Evolutionary conservation across 2,888 invertebrate genomes (phyloP).

Genomic region (Callosobruchus maculatus): DNA sequence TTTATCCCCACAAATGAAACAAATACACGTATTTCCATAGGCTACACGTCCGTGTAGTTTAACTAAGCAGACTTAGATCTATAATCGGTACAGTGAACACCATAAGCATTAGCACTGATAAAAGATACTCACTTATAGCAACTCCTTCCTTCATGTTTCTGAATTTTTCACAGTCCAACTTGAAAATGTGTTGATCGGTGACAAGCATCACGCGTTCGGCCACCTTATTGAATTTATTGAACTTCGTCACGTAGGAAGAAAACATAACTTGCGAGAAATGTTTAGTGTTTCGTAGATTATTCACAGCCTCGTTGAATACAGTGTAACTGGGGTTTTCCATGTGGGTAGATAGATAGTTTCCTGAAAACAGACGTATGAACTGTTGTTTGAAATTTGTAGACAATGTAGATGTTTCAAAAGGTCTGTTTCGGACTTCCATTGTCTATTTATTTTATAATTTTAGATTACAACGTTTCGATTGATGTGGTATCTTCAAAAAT

Average conservation of each 20-base stretch:
- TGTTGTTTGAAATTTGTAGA: too few relatives aligned
- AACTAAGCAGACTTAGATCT: too few relatives aligned
- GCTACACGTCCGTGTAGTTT: too few relatives aligned
- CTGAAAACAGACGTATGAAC: too few relatives aligned
- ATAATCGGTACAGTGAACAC: too few relatives aligned
- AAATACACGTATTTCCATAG: too few relatives aligned
- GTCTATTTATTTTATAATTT: too few relatives aligned
- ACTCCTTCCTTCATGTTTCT: conserved; percentile 78
- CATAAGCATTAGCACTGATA: too few relatives aligned
- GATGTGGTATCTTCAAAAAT: too few relatives aligned
- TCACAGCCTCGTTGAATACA: conserved; percentile 63
- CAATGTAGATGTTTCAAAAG: background rate
- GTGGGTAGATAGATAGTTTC: conserved; percentile 68
- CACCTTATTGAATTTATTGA: conserved; percentile 59
- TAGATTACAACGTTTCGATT: too few relatives aligned
- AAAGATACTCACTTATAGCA: conserved; percentile 6
- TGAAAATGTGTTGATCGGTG: conserved; percentile 81
- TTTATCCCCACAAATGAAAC: too few relatives aligned
- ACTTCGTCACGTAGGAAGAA: conserved; percentile 67
- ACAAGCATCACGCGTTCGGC: conserved; percentile 86
- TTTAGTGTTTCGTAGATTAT: conserved; percentile 64
- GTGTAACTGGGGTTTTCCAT: conserved; percentile 66
- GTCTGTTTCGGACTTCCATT: too few relatives aligned
- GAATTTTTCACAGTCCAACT: conserved; percentile 82
- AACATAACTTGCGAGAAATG: conserved; percentile 62